A percentile compares a stretch with the other conserved stretches of the same genome.
These are phyloP conservation scores for Harmothoe impar DNA, from an alignment of 2,888 invertebrate species.

Conservation along the genomic window DNA sequence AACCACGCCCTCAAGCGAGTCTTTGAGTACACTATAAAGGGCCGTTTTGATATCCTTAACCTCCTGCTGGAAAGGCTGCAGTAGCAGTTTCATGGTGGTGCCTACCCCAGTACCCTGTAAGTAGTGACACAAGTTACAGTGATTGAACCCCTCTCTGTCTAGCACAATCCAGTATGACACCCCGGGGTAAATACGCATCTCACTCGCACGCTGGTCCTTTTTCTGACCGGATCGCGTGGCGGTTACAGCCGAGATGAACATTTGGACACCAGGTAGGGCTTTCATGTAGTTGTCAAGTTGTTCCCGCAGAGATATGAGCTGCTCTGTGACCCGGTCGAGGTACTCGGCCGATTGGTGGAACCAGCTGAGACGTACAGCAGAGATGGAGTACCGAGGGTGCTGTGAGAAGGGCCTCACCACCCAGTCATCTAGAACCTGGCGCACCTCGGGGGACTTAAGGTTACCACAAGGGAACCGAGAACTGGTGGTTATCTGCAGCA, in stretches of 20 bases:
- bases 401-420: slow-evolving; percentile 1
- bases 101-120: neutral
- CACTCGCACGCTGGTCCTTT: neutral
- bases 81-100: slow-evolving; percentile 34
- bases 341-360: slow-evolving; percentile 37
- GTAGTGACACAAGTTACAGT: neutral
- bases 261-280: neutral
- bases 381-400: neutral
- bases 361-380: slow-evolving; percentile 49
- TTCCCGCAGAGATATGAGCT: neutral
- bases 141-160: neutral
- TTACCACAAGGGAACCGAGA: neutral
- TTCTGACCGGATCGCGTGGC: slow-evolving; percentile 7
- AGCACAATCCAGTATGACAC: slow-evolving; percentile 47
- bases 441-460: slow-evolving; percentile 4
- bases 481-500: neutral
- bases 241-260: slow-evolving; percentile 28
- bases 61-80: slow-evolving; percentile 42
- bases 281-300: slow-evolving; percentile 41
- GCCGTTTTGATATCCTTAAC: neutral
- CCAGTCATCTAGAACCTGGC: neutral
- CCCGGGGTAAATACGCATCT: slow-evolving; percentile 20
- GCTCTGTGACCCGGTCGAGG: slow-evolving; percentile 29
- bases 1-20: slow-evolving; percentile 7
- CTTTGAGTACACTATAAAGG: slow-evolving; percentile 23